Percentiles rank a stretch among this genome's conserved stretches.
Evolutionary conservation across 2,888 invertebrate species (phyloP).

Genomic region (Psylliodes chrysocephalus): DNA sequence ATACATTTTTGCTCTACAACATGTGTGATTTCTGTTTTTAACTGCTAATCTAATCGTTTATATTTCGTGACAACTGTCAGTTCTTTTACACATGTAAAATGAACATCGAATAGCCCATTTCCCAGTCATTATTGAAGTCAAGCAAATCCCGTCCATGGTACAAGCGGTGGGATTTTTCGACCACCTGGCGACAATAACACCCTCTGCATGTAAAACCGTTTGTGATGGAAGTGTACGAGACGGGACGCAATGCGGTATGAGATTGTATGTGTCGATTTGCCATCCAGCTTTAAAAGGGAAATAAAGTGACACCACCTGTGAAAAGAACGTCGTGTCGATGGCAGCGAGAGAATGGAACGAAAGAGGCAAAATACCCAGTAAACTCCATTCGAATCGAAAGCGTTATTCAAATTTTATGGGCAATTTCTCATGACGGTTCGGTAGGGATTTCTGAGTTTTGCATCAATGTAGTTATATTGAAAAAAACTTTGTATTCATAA

Average conservation of each 20-base stretch:
- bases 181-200: conserved; percentile 54
- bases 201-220: conserved; percentile 52
- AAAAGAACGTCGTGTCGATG: conserved; percentile 11
- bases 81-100: no score
- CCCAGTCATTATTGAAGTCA: no score
- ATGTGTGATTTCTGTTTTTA: no score
- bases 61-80: no score
- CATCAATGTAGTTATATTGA: conserved; percentile 14
- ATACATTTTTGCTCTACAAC: no score
- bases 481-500: background rate
- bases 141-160: background rate
- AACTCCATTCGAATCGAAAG: conserved; percentile 25
- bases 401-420: conserved; percentile 40
- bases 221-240: conserved; percentile 7
- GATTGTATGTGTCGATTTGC: conserved; percentile 52
- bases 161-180: conserved; percentile 39
- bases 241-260: conserved; percentile 37
- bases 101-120: no score
- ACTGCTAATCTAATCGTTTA: no score
- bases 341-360: background rate
- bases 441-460: conserved; percentile 4
- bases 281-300: conserved; percentile 32
- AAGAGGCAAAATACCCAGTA: conserved; percentile 6
- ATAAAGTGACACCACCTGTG: conserved; percentile 41
- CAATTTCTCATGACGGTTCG: conserved; percentile 23